A percentile compares a stretch with the other conserved stretches of the same genome.
Evolutionary conservation across 1,140 invertebrate genomes (phyloP).

Genomic region (Pseudomyrmex dendroicus): DNA sequence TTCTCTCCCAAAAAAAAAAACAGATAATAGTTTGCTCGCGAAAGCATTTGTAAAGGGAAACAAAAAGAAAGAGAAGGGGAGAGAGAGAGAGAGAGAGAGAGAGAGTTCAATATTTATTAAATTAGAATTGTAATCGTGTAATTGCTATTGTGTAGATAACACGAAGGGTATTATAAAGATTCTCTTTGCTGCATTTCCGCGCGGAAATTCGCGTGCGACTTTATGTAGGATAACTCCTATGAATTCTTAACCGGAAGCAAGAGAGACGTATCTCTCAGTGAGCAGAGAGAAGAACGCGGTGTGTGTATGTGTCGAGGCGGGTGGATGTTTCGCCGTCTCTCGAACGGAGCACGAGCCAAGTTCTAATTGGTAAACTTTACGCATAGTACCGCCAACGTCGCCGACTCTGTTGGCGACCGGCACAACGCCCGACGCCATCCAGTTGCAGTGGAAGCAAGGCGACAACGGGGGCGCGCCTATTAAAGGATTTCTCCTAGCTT

Average conservation of each 20-base stretch:
- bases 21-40: background rate
- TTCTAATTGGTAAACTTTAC: slow-evolving; percentile 69
- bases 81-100: too few species aligned
- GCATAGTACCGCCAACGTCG: slow-evolving; percentile 84
- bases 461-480: slow-evolving; percentile 86
- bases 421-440: slow-evolving; percentile 83
- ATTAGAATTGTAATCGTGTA: too few species aligned
- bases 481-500: slow-evolving; percentile 86
- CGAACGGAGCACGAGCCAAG: slow-evolving; percentile 35
- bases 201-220: background rate
- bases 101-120: too few species aligned
- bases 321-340: slow-evolving; percentile 36
- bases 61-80: too few species aligned
- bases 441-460: slow-evolving; percentile 86
- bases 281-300: too few species aligned
- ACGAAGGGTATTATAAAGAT: background rate
- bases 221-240: slow-evolving; percentile 26
- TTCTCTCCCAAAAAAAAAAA: too few species aligned
- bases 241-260: slow-evolving; percentile 37
- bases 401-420: slow-evolving; percentile 84
- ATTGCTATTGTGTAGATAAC: too few species aligned
- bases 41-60: background rate
- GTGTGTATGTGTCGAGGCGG: slow-evolving; percentile 15
- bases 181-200: background rate
- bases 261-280: background rate